These are phyloP conservation scores for Actenoides lindsayi DNA, from an alignment of 2,113 vertebrate genomes.

Conservation along the genomic window DNA sequence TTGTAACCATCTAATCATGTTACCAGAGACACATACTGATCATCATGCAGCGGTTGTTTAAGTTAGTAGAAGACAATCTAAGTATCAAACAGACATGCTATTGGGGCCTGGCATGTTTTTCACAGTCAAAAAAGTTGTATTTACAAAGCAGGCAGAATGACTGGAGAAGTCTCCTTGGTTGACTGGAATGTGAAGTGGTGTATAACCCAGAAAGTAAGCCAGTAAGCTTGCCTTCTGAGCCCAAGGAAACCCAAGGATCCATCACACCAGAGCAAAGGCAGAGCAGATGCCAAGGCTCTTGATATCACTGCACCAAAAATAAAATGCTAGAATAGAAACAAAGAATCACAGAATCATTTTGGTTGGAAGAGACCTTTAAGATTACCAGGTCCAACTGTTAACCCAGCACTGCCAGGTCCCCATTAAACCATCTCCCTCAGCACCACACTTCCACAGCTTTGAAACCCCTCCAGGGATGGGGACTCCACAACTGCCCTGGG, in stretches of 20 bases:
- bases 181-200: neutral
- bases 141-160: neutral
- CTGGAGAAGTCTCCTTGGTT: neutral
- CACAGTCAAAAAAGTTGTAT: neutral
- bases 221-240: neutral
- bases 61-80: neutral
- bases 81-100: neutral
- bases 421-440: no score
- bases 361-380: neutral
- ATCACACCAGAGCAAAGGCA: neutral
- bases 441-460: neutral
- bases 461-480: neutral
- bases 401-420: neutral
- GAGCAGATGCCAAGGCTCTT: neutral
- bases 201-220: neutral
- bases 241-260: neutral
- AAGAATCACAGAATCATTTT: neutral
- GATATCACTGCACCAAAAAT: neutral
- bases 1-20: neutral
- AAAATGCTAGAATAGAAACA: neutral
- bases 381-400: neutral
- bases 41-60: neutral
- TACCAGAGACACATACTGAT: neutral
- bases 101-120: neutral
- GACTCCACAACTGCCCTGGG: neutral